These are phyloP conservation scores for Myxocyprinus asiaticus DNA, from an alignment of 2,113 vertebrate species.

Conservation along the genomic window DNA sequence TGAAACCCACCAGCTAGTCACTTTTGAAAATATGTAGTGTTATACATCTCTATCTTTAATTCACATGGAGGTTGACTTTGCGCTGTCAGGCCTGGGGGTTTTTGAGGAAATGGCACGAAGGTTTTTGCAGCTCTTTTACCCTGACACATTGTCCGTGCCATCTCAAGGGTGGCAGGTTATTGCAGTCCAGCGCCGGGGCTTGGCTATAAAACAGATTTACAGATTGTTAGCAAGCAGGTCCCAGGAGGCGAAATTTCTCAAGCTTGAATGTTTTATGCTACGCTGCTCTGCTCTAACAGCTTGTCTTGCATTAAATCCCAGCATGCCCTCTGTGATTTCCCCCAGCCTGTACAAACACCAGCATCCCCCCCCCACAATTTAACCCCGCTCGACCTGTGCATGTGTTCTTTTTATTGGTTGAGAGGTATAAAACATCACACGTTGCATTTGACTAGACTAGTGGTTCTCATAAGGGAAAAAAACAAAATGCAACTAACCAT, in stretches of 20 bases:
- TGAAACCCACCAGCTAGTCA: too few relatives aligned
- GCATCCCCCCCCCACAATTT: background rate
- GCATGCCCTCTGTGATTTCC: conserved; percentile 33
- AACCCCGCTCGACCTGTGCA: background rate
- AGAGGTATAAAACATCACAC: background rate
- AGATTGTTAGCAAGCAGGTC: conserved; percentile 61
- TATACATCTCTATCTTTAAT: too few relatives aligned
- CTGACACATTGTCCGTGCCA: conserved; percentile 24
- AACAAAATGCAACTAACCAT: too few relatives aligned
- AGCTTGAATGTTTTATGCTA: conserved; percentile 56
- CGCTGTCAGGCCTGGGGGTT: background rate
- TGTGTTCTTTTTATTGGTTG: background rate
- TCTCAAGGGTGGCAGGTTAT: conserved; percentile 40
- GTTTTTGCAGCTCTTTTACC: conserved; percentile 26
- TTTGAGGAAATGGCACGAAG: background rate
- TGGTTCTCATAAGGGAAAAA: too few relatives aligned
- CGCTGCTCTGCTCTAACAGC: conserved; percentile 64
- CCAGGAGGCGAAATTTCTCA: conserved; percentile 52
- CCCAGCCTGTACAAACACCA: background rate
- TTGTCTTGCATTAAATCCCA: conserved; percentile 63
- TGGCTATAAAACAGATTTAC: conserved; percentile 58
- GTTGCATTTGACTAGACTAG: too few relatives aligned
- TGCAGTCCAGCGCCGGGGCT: conserved; percentile 26
- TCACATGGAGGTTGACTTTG: too few relatives aligned
- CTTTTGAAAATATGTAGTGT: too few relatives aligned